These are phyloP conservation scores for Corythucha ciliata DNA, from an alignment of 2,888 invertebrate genomes.

Conservation along the genomic window DNA sequence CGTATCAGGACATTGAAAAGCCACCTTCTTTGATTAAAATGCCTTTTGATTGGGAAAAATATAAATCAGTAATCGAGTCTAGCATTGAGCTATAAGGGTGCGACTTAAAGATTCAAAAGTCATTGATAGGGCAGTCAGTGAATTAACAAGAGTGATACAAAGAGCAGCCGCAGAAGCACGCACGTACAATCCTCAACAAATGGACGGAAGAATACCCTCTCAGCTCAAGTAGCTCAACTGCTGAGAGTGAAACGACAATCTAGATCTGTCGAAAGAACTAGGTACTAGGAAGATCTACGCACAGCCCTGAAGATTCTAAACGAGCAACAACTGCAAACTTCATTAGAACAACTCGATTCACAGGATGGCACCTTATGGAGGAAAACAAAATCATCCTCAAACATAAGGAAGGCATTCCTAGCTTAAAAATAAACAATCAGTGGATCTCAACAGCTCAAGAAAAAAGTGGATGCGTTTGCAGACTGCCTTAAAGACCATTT, in stretches of 20 bases:
- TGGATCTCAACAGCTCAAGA: too few species aligned
- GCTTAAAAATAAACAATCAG: too few species aligned
- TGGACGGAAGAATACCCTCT: neutral
- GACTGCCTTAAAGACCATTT: too few species aligned
- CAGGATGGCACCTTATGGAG: too few species aligned
- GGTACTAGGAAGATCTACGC: neutral
- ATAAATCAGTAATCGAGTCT: neutral
- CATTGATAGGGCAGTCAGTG: conserved; percentile 3
- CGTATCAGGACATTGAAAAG: neutral
- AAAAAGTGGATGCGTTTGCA: too few species aligned
- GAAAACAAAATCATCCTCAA: too few species aligned
- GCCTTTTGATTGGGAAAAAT: conserved; percentile 5
- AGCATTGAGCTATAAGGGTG: conserved; percentile 2
- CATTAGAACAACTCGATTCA: too few species aligned
- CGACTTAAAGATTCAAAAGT: conserved; percentile 2
- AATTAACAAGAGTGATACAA: conserved; percentile 1
- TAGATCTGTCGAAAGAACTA: neutral
- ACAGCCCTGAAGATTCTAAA: neutral
- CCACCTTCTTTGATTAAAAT: neutral
- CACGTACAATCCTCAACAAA: neutral
- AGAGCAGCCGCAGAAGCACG: conserved; percentile 7
- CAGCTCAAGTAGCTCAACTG: conserved; percentile 1
- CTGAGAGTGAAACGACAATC: conserved; percentile 5
- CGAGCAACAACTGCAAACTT: too few species aligned
- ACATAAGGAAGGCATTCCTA: too few species aligned